Conservation (phyloP, 2,113 vertebrate species). For the Brachypteracias leptosomus region DNA sequence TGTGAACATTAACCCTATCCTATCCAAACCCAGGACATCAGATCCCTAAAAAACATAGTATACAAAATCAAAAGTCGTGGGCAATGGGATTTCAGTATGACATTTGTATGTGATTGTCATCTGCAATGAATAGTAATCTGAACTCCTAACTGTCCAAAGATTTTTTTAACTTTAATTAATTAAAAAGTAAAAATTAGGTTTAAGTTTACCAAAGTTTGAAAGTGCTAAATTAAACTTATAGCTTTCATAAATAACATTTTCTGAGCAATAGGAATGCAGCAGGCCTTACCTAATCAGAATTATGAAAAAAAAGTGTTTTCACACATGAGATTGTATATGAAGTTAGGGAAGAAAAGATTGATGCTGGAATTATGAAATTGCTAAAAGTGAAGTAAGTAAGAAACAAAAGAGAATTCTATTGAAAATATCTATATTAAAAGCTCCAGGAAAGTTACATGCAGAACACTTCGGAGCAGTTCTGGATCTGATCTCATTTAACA, state of each 20-base stretch:
- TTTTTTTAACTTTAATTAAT: not conserved
- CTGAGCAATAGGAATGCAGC: not conserved
- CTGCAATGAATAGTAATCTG: not conserved
- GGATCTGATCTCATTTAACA: not conserved
- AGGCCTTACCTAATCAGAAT: not conserved
- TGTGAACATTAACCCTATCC: no score
- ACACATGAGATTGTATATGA: not conserved
- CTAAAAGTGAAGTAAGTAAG: not conserved
- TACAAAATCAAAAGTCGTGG: not conserved
- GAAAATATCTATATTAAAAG: not conserved
- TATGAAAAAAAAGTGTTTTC: not conserved
- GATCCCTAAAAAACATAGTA: accelerated
- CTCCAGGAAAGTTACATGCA: not conserved
- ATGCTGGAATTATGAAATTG: not conserved
- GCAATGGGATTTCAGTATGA: not conserved
- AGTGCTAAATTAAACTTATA: not conserved
- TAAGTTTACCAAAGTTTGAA: not conserved
- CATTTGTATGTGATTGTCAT: not conserved
- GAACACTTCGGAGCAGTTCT: not conserved
- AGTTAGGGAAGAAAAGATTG: not conserved
- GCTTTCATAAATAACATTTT: not conserved
- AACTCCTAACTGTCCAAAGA: not conserved
- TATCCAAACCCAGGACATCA: no score
- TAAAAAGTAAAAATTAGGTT: not conserved
- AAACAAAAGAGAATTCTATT: not conserved